Conservation (phyloP, 2,113 vertebrate genomes). For the Pygoscelis antarcticus region DNA sequence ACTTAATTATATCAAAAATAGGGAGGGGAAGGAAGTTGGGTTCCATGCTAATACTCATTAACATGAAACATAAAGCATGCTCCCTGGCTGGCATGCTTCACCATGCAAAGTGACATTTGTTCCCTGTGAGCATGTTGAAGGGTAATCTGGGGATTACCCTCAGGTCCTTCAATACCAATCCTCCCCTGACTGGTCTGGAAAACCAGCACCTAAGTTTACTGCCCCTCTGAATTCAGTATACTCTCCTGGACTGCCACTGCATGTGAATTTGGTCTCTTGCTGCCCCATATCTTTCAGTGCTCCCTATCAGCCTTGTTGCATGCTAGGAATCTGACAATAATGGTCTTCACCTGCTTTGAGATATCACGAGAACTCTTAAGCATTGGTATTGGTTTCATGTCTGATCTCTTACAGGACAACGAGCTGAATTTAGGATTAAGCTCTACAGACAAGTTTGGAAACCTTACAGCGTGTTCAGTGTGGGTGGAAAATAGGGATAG, state of each 20-base stretch:
- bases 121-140: background rate
- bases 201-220: background rate
- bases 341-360: slow-evolving; percentile 54
- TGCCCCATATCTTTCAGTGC: background rate
- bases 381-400: slow-evolving; percentile 11
- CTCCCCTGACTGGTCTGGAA: background rate
- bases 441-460: slow-evolving; percentile 47
- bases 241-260: background rate
- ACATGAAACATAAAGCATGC: background rate
- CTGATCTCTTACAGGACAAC: background rate
- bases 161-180: background rate
- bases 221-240: background rate
- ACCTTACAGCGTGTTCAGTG: background rate
- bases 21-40: slow-evolving; percentile 24
- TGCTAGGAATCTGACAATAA: slow-evolving; percentile 49
- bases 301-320: background rate
- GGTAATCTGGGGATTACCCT: slow-evolving; percentile 38
- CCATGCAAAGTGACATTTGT: slow-evolving; percentile 34
- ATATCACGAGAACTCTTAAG: background rate
- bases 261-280: background rate
- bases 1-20: slow-evolving; percentile 24
- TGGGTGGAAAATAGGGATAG: slow-evolving; percentile 24
- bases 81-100: background rate
- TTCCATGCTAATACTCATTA: slow-evolving; percentile 6
- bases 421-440: slow-evolving; percentile 27